Evolutionary conservation across 2,113 vertebrate species (phyloP).

Genomic region (Gadus chalcogrammus): DNA sequence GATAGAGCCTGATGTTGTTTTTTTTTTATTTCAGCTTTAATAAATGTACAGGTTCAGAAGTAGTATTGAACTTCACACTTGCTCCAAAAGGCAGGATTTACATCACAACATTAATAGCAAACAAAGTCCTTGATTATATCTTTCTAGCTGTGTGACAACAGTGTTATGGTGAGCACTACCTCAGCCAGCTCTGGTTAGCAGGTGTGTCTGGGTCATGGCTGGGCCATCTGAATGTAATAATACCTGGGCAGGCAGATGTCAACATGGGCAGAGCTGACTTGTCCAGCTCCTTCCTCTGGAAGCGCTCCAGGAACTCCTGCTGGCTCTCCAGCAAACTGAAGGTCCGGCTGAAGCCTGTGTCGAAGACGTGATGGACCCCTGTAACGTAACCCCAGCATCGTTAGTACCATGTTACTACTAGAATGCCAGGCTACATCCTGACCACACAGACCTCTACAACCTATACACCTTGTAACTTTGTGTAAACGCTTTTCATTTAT

Average conservation of each 20-base stretch:
- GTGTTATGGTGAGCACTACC: no score
- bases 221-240: background rate
- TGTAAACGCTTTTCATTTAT: background rate
- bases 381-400: conserved; percentile 19
- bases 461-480: background rate
- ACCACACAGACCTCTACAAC: background rate
- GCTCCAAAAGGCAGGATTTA: no score
- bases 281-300: conserved; percentile 71
- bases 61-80: no score
- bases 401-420: no score
- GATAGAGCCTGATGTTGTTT: no score
- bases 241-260: conserved; percentile 93
- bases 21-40: no score
- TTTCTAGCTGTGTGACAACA: no score
- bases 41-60: no score
- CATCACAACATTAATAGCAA: no score
- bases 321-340: conserved; percentile 95
- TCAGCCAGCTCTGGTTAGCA: no score
- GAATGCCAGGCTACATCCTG: background rate
- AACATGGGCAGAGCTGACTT: conserved; percentile 82
- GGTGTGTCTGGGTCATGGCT: no score
- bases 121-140: no score
- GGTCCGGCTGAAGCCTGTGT: conserved; percentile 87
- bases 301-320: conserved; percentile 86
- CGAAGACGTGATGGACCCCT: conserved; percentile 92